Conservation (phyloP, 2,797 vertebrate genomes). For the Sardinella longiceps region DNA sequence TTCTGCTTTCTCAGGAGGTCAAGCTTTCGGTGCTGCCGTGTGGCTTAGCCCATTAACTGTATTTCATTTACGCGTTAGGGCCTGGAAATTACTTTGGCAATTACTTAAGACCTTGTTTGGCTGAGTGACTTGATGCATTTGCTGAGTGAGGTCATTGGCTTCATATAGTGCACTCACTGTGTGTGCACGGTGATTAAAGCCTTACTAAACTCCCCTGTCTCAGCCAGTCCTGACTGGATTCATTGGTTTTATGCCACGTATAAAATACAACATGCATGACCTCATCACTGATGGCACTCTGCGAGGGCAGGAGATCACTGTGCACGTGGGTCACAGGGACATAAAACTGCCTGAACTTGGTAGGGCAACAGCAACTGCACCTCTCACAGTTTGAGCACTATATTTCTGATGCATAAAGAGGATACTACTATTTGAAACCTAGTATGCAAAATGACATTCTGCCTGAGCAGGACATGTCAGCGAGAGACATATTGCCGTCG, state of each 20-base stretch:
- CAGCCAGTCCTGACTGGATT: not conserved
- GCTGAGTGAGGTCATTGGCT: not conserved
- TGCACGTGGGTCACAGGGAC: conserved; percentile 31
- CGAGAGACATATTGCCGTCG: conserved; percentile 52
- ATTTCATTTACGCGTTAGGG: conserved; percentile 6
- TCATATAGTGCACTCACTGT: not conserved
- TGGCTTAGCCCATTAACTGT: conserved; percentile 28
- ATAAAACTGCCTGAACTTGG: conserved; percentile 46
- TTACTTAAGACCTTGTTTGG: conserved; percentile 12
- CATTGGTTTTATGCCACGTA: conserved; percentile 1
- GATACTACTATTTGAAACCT: conserved; percentile 68
- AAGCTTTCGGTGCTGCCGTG: conserved; percentile 45
- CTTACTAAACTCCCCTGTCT: not conserved
- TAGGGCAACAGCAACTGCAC: conserved; percentile 34
- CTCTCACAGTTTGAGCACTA: conserved; percentile 54
- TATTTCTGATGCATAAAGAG: conserved; percentile 63
- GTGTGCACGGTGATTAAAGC: not conserved
- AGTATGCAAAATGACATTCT: conserved; percentile 64
- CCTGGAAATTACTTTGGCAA: conserved; percentile 7
- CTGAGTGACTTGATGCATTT: not conserved
- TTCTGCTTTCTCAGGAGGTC: conserved; percentile 42
- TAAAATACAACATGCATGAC: not conserved
- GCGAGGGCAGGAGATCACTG: not conserved
- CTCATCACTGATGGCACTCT: not conserved
- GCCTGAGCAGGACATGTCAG: conserved; percentile 52